Evolutionary conservation across 2,888 invertebrate genomes (phyloP), one percentile per base, ranked within the genome.

Genomic region (Anthrax anthrax): DNA sequence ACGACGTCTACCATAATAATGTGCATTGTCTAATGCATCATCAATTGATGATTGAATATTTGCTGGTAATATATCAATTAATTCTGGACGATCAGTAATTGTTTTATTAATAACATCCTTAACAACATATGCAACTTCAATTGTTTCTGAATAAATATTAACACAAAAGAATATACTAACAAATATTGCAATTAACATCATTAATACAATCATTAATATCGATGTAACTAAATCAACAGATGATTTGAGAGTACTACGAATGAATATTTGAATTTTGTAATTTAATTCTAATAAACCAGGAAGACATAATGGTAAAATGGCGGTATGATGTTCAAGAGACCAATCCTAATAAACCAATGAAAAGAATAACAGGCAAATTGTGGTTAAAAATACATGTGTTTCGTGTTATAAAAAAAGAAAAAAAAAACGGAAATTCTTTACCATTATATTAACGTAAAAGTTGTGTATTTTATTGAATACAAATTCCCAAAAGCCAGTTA

Each of bases 61-160:
- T 16, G 59, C 67, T 0, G 96, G 95, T 45, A 96, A 70, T 60
- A 89, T 77, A 58, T 84, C 80, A 55, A 82, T 77, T 46, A 86
- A 70, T 58, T 91, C 90, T 32, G 92, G 89, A 69, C 94, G 87
- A 60, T 89, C 83, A 9, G 90, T 84, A 42, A 90, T 78, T 0
- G 91, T 90, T 57, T 84, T 81, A 69, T 94, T 92, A 27, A 92
- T 75, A 9, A 94, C 74, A 63, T 88, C 90, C 50, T 89, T 86
- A 37, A 86, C 84, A 50, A 94, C 74, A 62, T 90, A 85, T 14
- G 94, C 81, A 46, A 96, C 76, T 60, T 92, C 89, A 65, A 94
- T 85, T 2, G 89, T 89, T 72, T 96, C 96, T 0, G 87, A 84
- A 65, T 96, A 95, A 58, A 94, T 84, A 86, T 94, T 69, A 3